Percentiles rank a stretch among this genome's conserved stretches.
Conservation (phyloP, 2,888 invertebrate species). For the Acleris cristana region DNA sequence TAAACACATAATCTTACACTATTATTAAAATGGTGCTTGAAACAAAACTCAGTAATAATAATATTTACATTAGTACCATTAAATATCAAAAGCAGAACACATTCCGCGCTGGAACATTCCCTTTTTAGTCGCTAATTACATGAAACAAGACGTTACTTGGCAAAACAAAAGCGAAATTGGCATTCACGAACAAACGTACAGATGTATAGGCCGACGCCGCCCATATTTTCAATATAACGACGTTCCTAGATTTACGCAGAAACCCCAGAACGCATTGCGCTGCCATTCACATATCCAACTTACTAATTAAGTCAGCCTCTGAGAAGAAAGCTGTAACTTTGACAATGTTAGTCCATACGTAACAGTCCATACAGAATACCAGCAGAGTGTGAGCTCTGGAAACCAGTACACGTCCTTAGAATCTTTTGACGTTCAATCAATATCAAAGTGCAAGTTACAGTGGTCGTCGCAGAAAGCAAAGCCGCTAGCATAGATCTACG, state of each 20-base stretch:
- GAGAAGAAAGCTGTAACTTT: constrained; percentile 82
- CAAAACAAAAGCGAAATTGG: constrained; percentile 43
- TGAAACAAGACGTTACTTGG: constrained; percentile 24
- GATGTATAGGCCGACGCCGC: constrained; percentile 54
- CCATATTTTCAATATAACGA: constrained; percentile 81
- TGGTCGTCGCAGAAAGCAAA: constrained; percentile 65
- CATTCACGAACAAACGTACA: constrained; percentile 41
- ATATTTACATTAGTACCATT: background rate
- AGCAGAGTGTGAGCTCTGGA: constrained; percentile 51
- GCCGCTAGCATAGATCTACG: constrained; percentile 79
- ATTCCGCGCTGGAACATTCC: constrained; percentile 19
- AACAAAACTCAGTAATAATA: background rate
- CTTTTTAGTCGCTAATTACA: constrained; percentile 36
- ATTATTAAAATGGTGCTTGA: no score
- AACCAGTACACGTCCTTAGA: constrained; percentile 35
- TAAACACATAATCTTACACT: no score
- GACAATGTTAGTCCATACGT: constrained; percentile 82
- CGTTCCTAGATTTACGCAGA: constrained; percentile 72
- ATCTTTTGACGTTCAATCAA: constrained; percentile 29
- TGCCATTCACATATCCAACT: constrained; percentile 83
- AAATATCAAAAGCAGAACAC: constrained; percentile 6
- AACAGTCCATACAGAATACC: constrained; percentile 61
- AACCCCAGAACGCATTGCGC: constrained; percentile 73
- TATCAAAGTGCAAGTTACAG: constrained; percentile 47
- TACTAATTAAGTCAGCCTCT: constrained; percentile 81